Evolutionary conservation across 2,113 vertebrate species (phyloP).

Genomic region (Hypomesus transpacificus): DNA sequence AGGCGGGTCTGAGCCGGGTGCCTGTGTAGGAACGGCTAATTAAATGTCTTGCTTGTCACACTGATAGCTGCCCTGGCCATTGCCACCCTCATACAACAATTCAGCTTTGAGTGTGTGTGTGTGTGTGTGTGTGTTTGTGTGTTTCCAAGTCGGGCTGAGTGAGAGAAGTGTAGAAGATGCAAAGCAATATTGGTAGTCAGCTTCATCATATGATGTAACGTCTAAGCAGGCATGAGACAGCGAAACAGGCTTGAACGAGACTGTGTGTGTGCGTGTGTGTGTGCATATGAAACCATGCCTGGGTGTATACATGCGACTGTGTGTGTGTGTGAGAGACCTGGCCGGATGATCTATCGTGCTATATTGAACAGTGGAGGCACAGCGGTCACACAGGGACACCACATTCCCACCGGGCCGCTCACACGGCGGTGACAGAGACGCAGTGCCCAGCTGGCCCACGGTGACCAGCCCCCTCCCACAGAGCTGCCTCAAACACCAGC

Average conservation of each 20-base stretch:
- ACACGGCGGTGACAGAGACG: slow-evolving; percentile 39
- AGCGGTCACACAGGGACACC: slow-evolving; percentile 56
- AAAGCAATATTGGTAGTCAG: too few species aligned
- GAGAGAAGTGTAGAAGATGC: slow-evolving; percentile 6
- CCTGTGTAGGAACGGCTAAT: slow-evolving; percentile 50
- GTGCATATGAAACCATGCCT: neutral
- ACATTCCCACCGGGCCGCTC: slow-evolving; percentile 54
- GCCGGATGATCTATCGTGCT: neutral
- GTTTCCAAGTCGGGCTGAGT: neutral
- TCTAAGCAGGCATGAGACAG: neutral
- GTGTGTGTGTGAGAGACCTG: slow-evolving; percentile 2
- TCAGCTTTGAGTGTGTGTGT: slow-evolving; percentile 31
- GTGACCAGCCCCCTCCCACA: neutral
- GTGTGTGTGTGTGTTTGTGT: slow-evolving; percentile 18
- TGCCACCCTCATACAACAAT: slow-evolving; percentile 45
- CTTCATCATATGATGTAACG: too few species aligned
- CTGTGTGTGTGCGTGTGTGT: neutral
- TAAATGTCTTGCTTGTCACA: slow-evolving; percentile 59
- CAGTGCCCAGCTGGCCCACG: slow-evolving; percentile 35
- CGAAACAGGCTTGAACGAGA: slow-evolving; percentile 16
- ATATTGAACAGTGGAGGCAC: neutral
- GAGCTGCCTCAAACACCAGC: neutral
- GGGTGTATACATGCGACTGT: slow-evolving; percentile 3
- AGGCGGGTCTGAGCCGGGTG: slow-evolving; percentile 37
- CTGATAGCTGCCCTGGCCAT: slow-evolving; percentile 44